phyloP scores from a whole-genome alignment of 2,888 invertebrate species.

The Caenorhabditis sp. region DNA sequence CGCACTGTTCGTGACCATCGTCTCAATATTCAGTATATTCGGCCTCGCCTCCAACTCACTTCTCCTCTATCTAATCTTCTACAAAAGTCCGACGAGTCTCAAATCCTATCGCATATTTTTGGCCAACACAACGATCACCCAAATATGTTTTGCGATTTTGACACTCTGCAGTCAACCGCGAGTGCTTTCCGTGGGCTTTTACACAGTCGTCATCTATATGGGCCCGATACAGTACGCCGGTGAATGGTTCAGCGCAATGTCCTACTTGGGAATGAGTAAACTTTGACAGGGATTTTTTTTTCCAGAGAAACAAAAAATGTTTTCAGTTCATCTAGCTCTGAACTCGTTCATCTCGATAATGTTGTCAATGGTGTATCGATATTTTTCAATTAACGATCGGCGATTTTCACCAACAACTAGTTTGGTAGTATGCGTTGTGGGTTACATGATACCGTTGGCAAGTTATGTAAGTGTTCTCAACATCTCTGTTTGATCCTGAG shows the following conservation, averaged over 20 bases:
- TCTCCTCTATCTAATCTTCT: slow-evolving; percentile 26
- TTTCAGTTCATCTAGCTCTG: slow-evolving; percentile 5
- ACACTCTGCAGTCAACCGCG: slow-evolving; percentile 20
- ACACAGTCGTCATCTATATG: slow-evolving; percentile 28
- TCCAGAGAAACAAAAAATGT: neutral
- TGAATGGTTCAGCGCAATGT: slow-evolving; percentile 34
- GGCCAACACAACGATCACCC: slow-evolving; percentile 35
- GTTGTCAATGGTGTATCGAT: slow-evolving; percentile 39
- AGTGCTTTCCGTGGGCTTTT: slow-evolving; percentile 20
- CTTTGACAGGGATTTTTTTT: neutral
- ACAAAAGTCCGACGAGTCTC: slow-evolving; percentile 21
- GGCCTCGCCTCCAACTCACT: slow-evolving; percentile 13
- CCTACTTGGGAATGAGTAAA: slow-evolving; percentile 29
- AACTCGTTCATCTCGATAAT: slow-evolving; percentile 25
- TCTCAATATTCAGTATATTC: neutral
- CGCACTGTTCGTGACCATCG: too few species aligned
- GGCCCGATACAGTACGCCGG: slow-evolving; percentile 31
- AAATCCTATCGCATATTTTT: slow-evolving; percentile 32
- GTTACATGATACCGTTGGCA: slow-evolving; percentile 18
- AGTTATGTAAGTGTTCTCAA: neutral
- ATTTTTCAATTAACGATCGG: slow-evolving; percentile 20
- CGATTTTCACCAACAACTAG: slow-evolving; percentile 16
- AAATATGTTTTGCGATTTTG: slow-evolving; percentile 16
- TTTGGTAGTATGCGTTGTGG: slow-evolving; percentile 17
- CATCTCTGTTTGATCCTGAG: too few species aligned